phyloP scores from a whole-genome alignment of 2,888 invertebrate species.

The Pachycephus smyrnensis region DNA sequence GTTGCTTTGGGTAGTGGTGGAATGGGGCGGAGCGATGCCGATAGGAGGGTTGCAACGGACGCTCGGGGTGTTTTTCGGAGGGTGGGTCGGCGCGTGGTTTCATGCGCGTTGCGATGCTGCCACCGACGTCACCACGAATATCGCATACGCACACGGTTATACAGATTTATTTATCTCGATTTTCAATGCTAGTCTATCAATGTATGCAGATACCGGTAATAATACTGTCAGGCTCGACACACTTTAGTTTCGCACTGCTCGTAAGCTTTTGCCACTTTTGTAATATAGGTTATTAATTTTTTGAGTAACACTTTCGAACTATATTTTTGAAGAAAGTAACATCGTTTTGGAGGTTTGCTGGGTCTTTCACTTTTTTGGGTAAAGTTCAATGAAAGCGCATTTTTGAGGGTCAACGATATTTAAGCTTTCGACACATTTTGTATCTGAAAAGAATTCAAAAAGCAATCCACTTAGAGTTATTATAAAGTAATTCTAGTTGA shows the following conservation, averaged over 20 bases:
- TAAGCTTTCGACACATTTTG: background rate
- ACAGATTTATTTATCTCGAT: slow-evolving; percentile 17
- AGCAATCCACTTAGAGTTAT: background rate
- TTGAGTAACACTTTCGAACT: too few species aligned
- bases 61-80: slow-evolving; percentile 57
- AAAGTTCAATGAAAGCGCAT: background rate
- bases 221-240: background rate
- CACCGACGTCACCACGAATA: slow-evolving; percentile 19
- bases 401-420: background rate
- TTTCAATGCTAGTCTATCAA: slow-evolving; percentile 2
- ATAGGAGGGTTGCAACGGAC: slow-evolving; percentile 62
- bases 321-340: background rate
- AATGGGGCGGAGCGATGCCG: slow-evolving; percentile 60
- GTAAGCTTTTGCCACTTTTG: background rate
- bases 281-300: background rate
- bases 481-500: background rate
- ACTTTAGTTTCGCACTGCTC: background rate
- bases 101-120: slow-evolving; percentile 43
- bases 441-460: background rate
- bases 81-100: slow-evolving; percentile 57
- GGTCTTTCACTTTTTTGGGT: background rate
- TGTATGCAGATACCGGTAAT: background rate
- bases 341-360: background rate
- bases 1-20: slow-evolving; percentile 42
- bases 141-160: slow-evolving; percentile 13